A percentile compares a stretch with the other conserved stretches of the same genome.
Evolutionary conservation across 2,797 vertebrate species (phyloP).

Genomic region (Dryobates pubescens): DNA sequence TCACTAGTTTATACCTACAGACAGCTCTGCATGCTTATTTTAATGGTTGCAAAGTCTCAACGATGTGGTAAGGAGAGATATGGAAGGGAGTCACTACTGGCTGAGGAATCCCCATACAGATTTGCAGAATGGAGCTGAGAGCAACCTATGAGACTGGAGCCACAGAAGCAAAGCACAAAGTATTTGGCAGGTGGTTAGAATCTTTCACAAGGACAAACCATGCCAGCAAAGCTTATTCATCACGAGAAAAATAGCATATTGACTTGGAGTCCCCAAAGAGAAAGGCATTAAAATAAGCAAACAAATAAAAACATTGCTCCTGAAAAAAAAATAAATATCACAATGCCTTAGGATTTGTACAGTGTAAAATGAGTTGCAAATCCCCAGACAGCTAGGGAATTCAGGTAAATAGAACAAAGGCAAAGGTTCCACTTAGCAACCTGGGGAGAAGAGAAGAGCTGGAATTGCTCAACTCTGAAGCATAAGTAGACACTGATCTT

Average conservation of each 20-base stretch:
- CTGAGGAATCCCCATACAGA: background rate
- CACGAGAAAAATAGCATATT: background rate
- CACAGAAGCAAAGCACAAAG: background rate
- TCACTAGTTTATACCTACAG: background rate
- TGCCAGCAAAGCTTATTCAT: constrained; percentile 8
- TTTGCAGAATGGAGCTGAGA: background rate
- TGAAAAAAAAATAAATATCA: background rate
- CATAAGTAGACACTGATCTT: background rate
- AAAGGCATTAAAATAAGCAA: constrained; percentile 10
- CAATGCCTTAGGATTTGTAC: background rate
- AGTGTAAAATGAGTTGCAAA: constrained; percentile 11
- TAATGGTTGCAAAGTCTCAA: background rate
- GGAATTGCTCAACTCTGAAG: background rate
- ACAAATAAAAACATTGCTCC: constrained; percentile 15
- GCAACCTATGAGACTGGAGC: background rate
- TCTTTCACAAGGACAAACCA: background rate
- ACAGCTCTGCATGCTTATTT: background rate
- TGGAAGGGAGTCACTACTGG: background rate
- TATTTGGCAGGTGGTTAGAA: background rate
- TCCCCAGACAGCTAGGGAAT: background rate
- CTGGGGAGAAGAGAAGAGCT: background rate
- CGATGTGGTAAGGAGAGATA: background rate
- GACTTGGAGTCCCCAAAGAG: background rate
- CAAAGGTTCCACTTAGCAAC: background rate
- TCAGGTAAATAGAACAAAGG: background rate